Base-by-base conservation (phyloP, 53 echinoderm and acorn worm species). In the Holothuria scabra region DNA sequence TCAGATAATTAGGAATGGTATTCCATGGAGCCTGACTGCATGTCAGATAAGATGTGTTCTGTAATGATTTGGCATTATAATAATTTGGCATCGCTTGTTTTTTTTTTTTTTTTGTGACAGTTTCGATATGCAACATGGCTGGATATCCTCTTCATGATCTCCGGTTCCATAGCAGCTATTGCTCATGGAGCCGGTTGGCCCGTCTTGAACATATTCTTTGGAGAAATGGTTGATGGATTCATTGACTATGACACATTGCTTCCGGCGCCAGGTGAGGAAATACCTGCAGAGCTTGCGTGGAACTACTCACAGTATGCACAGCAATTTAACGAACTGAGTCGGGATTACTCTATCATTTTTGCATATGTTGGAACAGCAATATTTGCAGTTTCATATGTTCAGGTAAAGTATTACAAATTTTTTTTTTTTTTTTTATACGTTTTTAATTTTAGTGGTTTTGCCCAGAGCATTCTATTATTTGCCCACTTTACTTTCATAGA, bases 111-210 rank as follows among this genome's bases (percentile, higher is more conserved):
- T 35, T 52, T 52, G 14, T 52, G 18, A 19, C 72, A 93, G 93
- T 93, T 90, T 70, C 85, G 90, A 20, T 93, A 90, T 38, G 87
- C 87, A 4, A 90, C 90, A 18, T 57, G 85, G 12, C 46, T 88
- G 29, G 93, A 93, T 56, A 69, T 66, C 11, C 25, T 93, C 52
- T 82, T 93, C 55, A 91, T 93, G 86, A 32, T 90, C 32, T 35
- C 88, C 11, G 93, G 93, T 0, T 74, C 84, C 22, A 21, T 93
- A 19, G 85, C 90, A 41, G 93, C 93, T 13, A 19, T 90, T 30
- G 79, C 32, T 0, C 93, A 93, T 62, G 93, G 93, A 5, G 93
- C 93, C 1, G 93, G 93, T 18, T 93, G 88, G 88, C 93, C 93
- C 0, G 88, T 83, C 11, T 83, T 93, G 20, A 93, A 90, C 65